phyloP scores from a whole-genome alignment of 1,140 invertebrate species.

The Sinella curviseta region DNA sequence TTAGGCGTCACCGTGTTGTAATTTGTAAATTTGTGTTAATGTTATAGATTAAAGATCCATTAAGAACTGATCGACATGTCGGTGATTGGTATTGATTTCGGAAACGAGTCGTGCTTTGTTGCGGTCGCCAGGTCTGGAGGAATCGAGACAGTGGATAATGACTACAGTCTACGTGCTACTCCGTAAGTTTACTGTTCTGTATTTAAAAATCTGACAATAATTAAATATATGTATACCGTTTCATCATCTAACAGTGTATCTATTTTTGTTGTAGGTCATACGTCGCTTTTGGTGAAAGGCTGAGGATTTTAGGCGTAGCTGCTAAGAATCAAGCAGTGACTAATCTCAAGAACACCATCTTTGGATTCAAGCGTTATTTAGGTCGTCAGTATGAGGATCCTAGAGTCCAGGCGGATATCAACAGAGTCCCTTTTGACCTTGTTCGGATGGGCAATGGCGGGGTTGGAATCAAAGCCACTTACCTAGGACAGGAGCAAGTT shows the following conservation, averaged over 20 bases:
- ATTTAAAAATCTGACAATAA: background rate
- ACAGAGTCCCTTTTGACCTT: conserved; percentile 73
- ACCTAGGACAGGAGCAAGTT: conserved; percentile 78
- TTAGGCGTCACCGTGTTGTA: too few species aligned
- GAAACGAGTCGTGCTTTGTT: conserved; percentile 93
- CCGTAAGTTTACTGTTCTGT: conserved; percentile 82
- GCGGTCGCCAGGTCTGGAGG: conserved; percentile 95
- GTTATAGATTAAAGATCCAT: too few species aligned
- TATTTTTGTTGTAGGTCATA: conserved; percentile 69
- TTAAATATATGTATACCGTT: background rate
- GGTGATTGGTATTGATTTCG: conserved; percentile 98
- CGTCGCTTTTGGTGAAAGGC: conserved; percentile 90
- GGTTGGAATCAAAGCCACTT: conserved; percentile 82
- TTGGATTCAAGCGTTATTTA: conserved; percentile 87
- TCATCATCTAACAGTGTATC: background rate
- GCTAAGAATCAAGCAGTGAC: conserved; percentile 96
- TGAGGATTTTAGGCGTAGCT: conserved; percentile 88
- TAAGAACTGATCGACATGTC: conserved; percentile 64
- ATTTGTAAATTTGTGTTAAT: too few species aligned
- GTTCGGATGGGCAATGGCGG: conserved; percentile 68
- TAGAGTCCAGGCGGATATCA: conserved; percentile 75
- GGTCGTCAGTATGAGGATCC: conserved; percentile 86
- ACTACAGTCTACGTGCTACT: conserved; percentile 93
- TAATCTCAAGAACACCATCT: conserved; percentile 95
- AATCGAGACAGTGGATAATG: conserved; percentile 97